Evolutionary conservation across 2,888 invertebrate genomes (phyloP).

Genomic region (Netelia inedita): DNA sequence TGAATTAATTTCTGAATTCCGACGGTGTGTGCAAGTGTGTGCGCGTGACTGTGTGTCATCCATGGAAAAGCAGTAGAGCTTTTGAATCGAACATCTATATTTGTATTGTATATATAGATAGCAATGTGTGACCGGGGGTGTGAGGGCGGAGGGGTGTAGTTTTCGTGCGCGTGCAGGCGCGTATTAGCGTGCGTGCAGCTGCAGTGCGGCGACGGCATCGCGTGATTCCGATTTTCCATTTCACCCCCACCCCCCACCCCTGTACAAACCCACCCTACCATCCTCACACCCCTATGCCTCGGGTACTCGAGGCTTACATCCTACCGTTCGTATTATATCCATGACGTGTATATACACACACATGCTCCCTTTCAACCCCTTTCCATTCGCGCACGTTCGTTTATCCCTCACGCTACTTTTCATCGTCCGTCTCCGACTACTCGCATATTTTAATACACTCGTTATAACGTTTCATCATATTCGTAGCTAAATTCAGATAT

Average conservation of each 20-base stretch:
- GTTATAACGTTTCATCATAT: not conserved
- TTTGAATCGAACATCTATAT: slow-evolving; percentile 45
- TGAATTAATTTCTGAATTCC: slow-evolving; percentile 28
- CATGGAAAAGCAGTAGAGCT: too few species aligned
- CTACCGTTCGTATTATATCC: slow-evolving; percentile 29
- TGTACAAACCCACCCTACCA: slow-evolving; percentile 9
- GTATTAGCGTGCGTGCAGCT: slow-evolving; percentile 67
- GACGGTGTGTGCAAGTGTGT: not conserved
- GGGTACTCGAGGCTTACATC: slow-evolving; percentile 49
- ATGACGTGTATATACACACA: not conserved
- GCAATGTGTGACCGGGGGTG: slow-evolving; percentile 5
- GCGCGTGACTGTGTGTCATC: not conserved
- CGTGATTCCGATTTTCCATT: slow-evolving; percentile 74
- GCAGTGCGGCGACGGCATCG: slow-evolving; percentile 71
- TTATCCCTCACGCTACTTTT: slow-evolving; percentile 33
- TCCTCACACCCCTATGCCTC: slow-evolving; percentile 41
- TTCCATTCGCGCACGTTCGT: not conserved
- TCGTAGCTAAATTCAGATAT: too few species aligned
- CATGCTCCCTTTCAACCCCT: not conserved
- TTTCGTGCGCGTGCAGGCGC: slow-evolving; percentile 55
- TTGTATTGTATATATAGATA: slow-evolving; percentile 11
- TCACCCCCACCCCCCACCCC: slow-evolving; percentile 54
- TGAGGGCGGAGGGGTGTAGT: slow-evolving; percentile 32
- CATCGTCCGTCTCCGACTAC: slow-evolving; percentile 30
- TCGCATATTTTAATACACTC: not conserved